Evolutionary conservation across 92 coral and sea anemone genomes (phyloP), one percentile per base, ranked within the genome.

Genomic region (Porites lobata): DNA sequence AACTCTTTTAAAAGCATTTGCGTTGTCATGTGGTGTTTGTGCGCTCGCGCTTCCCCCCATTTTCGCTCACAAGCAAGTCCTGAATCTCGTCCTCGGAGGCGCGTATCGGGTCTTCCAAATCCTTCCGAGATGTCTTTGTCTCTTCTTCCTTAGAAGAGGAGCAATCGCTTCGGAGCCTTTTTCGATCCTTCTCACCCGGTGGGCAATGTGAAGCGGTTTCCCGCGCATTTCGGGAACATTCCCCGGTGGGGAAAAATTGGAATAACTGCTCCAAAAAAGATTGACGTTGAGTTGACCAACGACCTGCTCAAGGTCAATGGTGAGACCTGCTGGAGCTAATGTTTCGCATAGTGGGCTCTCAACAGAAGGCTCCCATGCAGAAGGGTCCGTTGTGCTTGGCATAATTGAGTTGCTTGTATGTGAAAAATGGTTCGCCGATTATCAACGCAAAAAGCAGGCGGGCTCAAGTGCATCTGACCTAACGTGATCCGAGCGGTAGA

Each of bases 281-380:
- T 57, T 20, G 50, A 67, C 50, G 47, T 76, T 77, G 43, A 61
- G 71, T 70, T 78, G 82, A 58, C 63, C 58, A 6, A 78, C 82
- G 24, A 59, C 58, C 82, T 78, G 29, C 47, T 61, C 82, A 57
- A 78, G 82, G 61, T 78, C 43, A 58, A 32, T 64, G 12, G 54
- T 78, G 82, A 57, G 29, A 32, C 71, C 82, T 58, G 56, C 38
- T 78, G 82, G 53, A 29, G 61, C 71, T 26, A 71, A 26, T 58
- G 71, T 62, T 78, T 53, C 19, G 82, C 82, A 56, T 26, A 15
- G 82, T 78, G 82, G 82, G 82, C 82, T 61, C 82, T 78, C 69
- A 78, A 62, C 71, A 78, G 82, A 78, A 78, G 82, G 82, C 71
- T 56, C 57, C 70, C 82, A 26, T 15, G 71, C 32, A 26, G 82